A percentile compares a stretch with the other conserved stretches of the same genome.
Evolutionary conservation across 2,888 invertebrate genomes (phyloP).

Genomic region (Pseudococcus longispinus): DNA sequence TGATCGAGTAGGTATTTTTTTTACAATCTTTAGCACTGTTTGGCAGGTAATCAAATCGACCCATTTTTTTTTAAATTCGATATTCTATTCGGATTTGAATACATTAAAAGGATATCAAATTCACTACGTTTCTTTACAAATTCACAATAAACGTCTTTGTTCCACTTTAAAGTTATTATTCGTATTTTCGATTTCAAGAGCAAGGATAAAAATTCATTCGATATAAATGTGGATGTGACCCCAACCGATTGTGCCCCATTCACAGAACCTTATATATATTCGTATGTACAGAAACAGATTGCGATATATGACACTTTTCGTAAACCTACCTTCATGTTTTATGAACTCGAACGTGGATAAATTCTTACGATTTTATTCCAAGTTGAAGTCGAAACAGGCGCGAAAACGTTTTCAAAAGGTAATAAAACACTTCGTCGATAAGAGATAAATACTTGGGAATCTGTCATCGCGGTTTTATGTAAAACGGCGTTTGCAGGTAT

Average conservation of each 20-base stretch:
- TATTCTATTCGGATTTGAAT: not conserved
- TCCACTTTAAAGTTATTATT: too few species aligned
- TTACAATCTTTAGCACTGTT: too few species aligned
- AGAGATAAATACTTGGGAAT: not conserved
- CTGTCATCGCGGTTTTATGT: not conserved
- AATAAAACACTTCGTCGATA: conserved; percentile 17
- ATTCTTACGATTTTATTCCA: not conserved
- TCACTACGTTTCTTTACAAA: not conserved
- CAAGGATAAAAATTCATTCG: not conserved
- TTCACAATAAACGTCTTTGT: too few species aligned
- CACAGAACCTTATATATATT: not conserved
- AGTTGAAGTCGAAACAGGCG: not conserved
- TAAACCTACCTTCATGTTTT: not conserved
- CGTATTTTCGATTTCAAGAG: not conserved
- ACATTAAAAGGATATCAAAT: not conserved
- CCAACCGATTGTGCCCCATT: not conserved
- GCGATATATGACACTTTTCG: not conserved
- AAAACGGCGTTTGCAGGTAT: not conserved
- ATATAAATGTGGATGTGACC: not conserved
- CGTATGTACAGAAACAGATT: too few species aligned
- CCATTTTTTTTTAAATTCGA: not conserved
- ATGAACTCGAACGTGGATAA: not conserved
- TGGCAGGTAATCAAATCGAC: too few species aligned
- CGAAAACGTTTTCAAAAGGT: conserved; percentile 19
- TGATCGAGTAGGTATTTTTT: too few species aligned